Evolutionary conservation across 2,113 vertebrate genomes (phyloP), one percentile per base, ranked within the genome.

Genomic region (Numida meleagris): DNA sequence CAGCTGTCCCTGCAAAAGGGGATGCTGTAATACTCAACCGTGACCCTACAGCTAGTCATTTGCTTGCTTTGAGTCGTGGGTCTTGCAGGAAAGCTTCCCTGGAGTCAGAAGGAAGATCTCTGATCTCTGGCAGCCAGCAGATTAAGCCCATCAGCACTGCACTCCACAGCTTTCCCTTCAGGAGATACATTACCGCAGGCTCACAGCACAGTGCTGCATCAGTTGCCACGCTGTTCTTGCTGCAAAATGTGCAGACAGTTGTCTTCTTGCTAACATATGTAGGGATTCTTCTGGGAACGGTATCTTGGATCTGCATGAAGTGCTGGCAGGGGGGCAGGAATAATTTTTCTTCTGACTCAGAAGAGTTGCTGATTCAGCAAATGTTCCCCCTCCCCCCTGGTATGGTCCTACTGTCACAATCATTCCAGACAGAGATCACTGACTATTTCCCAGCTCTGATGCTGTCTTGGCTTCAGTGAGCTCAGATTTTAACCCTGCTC

Each of bases 91-190:
- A 83, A 68, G 68, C 24, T 68, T 42, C 29, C 43, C 20, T 2
- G 5, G 59, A 63, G 23, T 10, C 57, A 33, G 43, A 16, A 48
- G 36, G 57, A 65, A 50, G 25, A 48, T 38, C 6, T 53, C 34
- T 71, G 29, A 79, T 74, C 10, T 27, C 67, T 19, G 42, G 33
- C 63, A 77, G 25, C 4, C 40, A 15, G 82, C 75, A 82, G 33
- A 40, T 78, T 9, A 59, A 86, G 51, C 33, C 63, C 1, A 0
- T 48, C 68, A 45, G 42, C 0, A 0, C 55, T 13, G 42, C 8
- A 17, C 36, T 43, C 34, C 61, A 5, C 57, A 58, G 67, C 68
- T 43, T 76, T 86, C 31, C n/a, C 46, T 50, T 53, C 72, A 40
- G 70, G 58, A 90, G 29, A 18, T 46, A 23, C 51, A 45, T 80